Evolutionary conservation across 2,888 invertebrate species (phyloP).

Genomic region (Brachycybe producta): DNA sequence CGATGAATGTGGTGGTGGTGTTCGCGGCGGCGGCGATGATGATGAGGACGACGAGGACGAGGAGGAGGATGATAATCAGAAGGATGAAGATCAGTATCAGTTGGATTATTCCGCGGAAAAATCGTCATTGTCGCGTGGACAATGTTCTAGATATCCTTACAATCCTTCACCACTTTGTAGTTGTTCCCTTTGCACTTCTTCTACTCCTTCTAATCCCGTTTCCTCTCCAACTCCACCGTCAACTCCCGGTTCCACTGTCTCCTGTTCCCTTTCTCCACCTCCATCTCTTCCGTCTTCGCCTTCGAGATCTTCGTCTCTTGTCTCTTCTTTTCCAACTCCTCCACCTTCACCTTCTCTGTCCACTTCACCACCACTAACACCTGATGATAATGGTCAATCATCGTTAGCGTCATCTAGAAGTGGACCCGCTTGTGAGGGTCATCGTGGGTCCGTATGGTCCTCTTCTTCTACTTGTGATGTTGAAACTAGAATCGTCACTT

Average conservation of each 20-base stretch:
- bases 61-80: neutral
- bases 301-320: constrained; percentile 19
- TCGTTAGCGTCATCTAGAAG: too few relatives aligned
- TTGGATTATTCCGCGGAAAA: neutral
- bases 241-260: constrained; percentile 25
- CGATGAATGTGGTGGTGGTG: constrained; percentile 3
- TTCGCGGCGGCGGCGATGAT: constrained; percentile 22
- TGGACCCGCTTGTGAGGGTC: too few relatives aligned
- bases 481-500: constrained; percentile 63
- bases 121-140: neutral
- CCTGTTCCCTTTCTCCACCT: constrained; percentile 19
- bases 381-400: too few relatives aligned
- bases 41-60: constrained; percentile 4
- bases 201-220: constrained; percentile 25
- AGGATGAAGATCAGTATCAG: neutral
- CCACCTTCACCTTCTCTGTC: constrained; percentile 29
- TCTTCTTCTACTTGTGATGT: constrained; percentile 43
- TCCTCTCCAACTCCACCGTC: constrained; percentile 20
- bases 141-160: constrained; percentile 18
- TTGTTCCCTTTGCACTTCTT: constrained; percentile 18
- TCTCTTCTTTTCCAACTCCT: constrained; percentile 12
- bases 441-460: too few relatives aligned
- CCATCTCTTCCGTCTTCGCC: constrained; percentile 18
- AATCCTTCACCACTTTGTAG: constrained; percentile 19
- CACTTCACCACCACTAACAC: constrained; percentile 2